These are phyloP conservation scores for Rhinichthys osculus DNA, from an alignment of 2,797 vertebrate species.

Conservation along the genomic window DNA sequence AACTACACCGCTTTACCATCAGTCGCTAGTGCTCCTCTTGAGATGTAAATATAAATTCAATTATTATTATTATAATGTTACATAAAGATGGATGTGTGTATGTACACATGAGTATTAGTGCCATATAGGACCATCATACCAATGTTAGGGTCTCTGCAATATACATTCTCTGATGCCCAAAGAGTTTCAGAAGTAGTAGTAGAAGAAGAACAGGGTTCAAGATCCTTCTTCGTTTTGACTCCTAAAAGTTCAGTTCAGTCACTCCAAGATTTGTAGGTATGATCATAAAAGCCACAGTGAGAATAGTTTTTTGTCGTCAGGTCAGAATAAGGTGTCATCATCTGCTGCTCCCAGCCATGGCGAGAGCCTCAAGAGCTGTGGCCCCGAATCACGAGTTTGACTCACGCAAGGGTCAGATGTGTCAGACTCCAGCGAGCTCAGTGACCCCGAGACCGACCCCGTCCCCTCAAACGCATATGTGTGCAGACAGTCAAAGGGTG, in stretches of 20 bases:
- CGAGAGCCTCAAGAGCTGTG: conserved; percentile 76
- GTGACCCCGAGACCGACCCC: conserved; percentile 85
- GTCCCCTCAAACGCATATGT: conserved; percentile 88
- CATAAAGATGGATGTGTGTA: background rate
- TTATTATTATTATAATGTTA: background rate
- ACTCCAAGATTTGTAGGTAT: background rate
- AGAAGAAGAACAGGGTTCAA: too few species aligned
- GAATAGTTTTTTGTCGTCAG: conserved; percentile 72
- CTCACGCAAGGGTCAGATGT: conserved; percentile 70
- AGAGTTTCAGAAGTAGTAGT: background rate
- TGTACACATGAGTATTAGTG: background rate
- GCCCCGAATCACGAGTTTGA: conserved; percentile 70
- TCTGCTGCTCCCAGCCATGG: conserved; percentile 71
- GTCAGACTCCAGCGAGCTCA: conserved; percentile 87
- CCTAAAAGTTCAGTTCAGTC: conserved; percentile 25
- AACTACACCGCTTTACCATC: too few species aligned
- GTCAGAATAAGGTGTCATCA: conserved; percentile 78
- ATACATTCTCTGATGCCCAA: background rate
- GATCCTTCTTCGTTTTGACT: background rate
- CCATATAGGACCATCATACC: background rate
- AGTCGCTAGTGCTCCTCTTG: background rate
- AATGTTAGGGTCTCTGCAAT: background rate
- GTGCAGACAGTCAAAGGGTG: conserved; percentile 88
- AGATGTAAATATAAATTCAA: background rate
- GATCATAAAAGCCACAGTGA: conserved; percentile 59